Conservation (phyloP, 1,140 invertebrate genomes). For the Carcinoscorpius rotundicauda region DNA sequence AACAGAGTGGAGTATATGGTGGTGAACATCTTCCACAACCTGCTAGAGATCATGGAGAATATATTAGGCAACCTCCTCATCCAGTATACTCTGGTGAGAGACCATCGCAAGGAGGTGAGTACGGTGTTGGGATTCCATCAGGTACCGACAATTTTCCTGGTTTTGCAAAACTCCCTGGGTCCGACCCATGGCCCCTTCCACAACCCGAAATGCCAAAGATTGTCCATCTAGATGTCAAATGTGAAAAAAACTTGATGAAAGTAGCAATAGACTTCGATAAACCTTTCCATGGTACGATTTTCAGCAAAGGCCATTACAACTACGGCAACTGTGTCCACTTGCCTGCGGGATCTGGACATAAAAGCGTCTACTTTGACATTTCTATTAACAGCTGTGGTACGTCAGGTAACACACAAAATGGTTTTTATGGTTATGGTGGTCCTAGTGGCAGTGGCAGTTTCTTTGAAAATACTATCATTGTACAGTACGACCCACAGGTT, state of each 20-base stretch:
- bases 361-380: slow-evolving; percentile 82
- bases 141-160: background rate
- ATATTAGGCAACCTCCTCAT: no score
- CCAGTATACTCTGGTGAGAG: no score
- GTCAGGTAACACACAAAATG: slow-evolving; percentile 79
- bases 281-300: slow-evolving; percentile 29
- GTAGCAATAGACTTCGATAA: slow-evolving; percentile 29
- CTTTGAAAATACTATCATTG: slow-evolving; percentile 88
- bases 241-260: slow-evolving; percentile 30
- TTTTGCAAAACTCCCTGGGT: background rate
- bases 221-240: slow-evolving; percentile 28
- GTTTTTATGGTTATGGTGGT: slow-evolving; percentile 50
- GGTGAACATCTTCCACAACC: no score
- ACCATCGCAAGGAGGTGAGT: no score
- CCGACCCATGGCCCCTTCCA: slow-evolving; percentile 24
- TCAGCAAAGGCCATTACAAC: slow-evolving; percentile 48
- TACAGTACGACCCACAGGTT: slow-evolving; percentile 86
- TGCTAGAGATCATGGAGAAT: no score
- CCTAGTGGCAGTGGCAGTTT: slow-evolving; percentile 78
- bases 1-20: no score
- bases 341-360: slow-evolving; percentile 71
- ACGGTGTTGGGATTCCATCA: no score
- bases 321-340: slow-evolving; percentile 80
- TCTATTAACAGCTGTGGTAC: slow-evolving; percentile 83
- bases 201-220: slow-evolving; percentile 28